Base-by-base conservation (phyloP, 2,888 invertebrate species). In the Monopis laevigella region DNA sequence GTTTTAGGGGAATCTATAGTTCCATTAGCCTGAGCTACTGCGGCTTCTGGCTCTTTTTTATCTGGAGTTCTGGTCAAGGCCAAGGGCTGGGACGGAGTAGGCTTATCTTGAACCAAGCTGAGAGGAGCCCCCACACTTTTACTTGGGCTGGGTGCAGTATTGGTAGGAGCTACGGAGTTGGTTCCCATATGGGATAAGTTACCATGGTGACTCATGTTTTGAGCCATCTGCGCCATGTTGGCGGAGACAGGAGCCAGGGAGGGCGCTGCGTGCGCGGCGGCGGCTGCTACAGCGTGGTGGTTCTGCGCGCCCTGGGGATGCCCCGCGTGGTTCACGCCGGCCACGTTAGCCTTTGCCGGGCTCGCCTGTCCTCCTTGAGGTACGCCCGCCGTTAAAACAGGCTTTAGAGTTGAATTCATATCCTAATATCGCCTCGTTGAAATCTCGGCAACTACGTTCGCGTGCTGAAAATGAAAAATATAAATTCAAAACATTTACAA, bases 321-420 rank as follows among this genome's bases (percentile, higher is more conserved):
- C 39, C 62, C 74, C 45, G 68, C 73, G 65, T 74, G 74, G 52
- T 73, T 73, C 34, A 64, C 72, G 48, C 55, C 69, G 40, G 75
- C 69, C 45, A 75, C 74, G 62, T 75, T 77, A 46, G 60, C 73
- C 56, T 78, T 77, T 30, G 77, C 72, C 48, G 75, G 69, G 49
- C 72, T 77, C 48, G 70, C 60, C 58, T 72, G 74, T 42, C 65
- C 75, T 44, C 66, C 81, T 51, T 69, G 67, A 51, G 71, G 72
- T 55, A 71, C 75, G 59, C 77, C 66, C 60, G 82, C 73, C 50
- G 83, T 70, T 56, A 84, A 59, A 57, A 80, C 83, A 62, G 85
- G 84, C 70, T 85, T 85, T 66, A 85, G 65, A 59, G 84, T 83
- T 58, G 85, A 84, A 75, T 84, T 85, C 85, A 85, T 85, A 64